Conservation (phyloP, 2,888 invertebrate species). For the Brenthis hecate region DNA sequence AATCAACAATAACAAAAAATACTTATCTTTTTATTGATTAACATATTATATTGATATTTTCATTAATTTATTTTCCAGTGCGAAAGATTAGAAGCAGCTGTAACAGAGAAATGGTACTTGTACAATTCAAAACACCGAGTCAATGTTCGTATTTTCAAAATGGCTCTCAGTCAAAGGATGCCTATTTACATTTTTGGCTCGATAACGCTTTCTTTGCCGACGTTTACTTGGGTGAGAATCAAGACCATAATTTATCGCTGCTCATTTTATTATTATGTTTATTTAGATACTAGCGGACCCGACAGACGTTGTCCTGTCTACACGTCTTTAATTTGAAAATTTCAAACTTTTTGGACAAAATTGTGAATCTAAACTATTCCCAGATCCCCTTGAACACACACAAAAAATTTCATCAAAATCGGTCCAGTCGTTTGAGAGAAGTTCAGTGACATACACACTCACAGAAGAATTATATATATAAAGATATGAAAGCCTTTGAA, state of each 20-base stretch:
- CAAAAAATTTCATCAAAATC: too few relatives aligned
- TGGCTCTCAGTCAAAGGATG: conserved; percentile 68
- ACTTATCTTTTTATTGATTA: background rate
- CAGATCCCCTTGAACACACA: too few relatives aligned
- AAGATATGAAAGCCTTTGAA: too few relatives aligned
- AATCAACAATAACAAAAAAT: too few relatives aligned
- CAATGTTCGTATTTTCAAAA: conserved; percentile 62
- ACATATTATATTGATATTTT: background rate
- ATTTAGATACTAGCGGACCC: too few relatives aligned
- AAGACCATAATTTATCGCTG: conserved; percentile 14
- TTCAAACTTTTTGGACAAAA: too few relatives aligned
- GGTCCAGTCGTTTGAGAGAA: too few relatives aligned
- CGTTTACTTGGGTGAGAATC: conserved; percentile 71
- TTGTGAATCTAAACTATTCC: too few relatives aligned
- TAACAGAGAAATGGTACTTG: conserved; percentile 71
- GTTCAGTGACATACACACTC: too few relatives aligned
- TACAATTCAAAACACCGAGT: conserved; percentile 57
- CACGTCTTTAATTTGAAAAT: too few relatives aligned
- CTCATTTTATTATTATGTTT: conserved; percentile 17
- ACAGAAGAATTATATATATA: too few relatives aligned
- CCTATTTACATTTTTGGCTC: conserved; percentile 73
- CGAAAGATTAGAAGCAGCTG: conserved; percentile 54
- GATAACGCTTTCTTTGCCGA: conserved; percentile 63
- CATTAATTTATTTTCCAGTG: conserved; percentile 41
- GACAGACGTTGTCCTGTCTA: too few relatives aligned